Base-by-base conservation (phyloP, 2,888 invertebrate genomes). In the Sarcophaga caerulescens region DNA sequence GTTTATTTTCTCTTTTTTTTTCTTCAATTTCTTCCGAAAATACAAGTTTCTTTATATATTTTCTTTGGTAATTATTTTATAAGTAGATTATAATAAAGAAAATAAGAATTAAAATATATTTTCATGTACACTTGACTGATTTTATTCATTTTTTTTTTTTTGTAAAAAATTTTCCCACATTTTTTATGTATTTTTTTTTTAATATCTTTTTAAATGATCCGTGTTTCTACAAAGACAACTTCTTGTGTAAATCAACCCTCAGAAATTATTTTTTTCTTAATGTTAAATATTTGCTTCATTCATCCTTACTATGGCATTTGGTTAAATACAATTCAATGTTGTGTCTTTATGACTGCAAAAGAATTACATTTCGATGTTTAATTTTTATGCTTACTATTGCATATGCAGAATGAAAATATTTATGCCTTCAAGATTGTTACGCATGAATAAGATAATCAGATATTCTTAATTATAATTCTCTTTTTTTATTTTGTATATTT, bases 41-140 rank as follows among this genome's bases (percentile, higher is more conserved):
- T 35, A 35, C 6, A 35, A 12, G 65, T 70, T 59, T 70, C 4
- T 11, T 45, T 44, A 8, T 47, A 25, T 69, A 69, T 17, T 47
- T 14, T 66, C 10, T 59, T 70, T 69, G 12, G 52, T 57, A 57
- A 62, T 69, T 57, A 69, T 21, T 74, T 69, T 62, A 23, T 57
- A 70, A 57, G 74, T 69, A 21, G 8, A 11, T 68, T 81, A 25
- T 52, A n/a, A 59, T 35, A 66, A 5, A 19, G 3, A 57, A 63
- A 66, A 75, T 4, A 52, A 60, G 68, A 45, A 6, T 3, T 52
- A 35, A 35, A 35, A 35, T 10, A 2, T 10, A 35, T 73, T 70
- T 71, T 35, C 47, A 23, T 74, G 60, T 60, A 74, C 85, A 85
- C 85, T 81, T 85, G 78, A 85, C 74, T 75, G 52, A 74, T 78